Conservation (phyloP, 2,888 invertebrate genomes). For the Ceramica pisi region DNA sequence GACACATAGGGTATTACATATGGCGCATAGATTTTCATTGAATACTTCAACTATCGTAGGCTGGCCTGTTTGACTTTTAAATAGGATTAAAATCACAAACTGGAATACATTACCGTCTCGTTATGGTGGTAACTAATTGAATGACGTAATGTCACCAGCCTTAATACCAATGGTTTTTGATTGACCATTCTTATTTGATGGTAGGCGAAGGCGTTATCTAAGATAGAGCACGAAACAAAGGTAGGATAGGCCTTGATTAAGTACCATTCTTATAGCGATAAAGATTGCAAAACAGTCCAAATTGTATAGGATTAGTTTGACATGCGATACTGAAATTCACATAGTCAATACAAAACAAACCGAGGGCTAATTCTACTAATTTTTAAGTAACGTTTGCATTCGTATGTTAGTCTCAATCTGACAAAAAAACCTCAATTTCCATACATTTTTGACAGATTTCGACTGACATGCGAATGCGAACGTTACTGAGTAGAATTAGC, state of each 20-base stretch:
- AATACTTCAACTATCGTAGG: conserved; percentile 59
- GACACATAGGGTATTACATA: conserved; percentile 39
- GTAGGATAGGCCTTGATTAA: no score
- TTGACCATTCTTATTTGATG: conserved; percentile 29
- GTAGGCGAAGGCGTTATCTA: conserved; percentile 18
- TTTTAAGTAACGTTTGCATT: no score
- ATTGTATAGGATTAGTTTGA: background rate
- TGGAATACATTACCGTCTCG: conserved; percentile 55
- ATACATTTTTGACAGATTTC: no score
- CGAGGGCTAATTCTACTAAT: no score
- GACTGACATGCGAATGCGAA: no score
- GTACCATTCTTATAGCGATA: background rate
- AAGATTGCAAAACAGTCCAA: background rate
- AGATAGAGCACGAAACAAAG: background rate
- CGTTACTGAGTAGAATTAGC: no score
- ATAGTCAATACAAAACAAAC: accelerated
- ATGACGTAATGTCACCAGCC: conserved; percentile 36
- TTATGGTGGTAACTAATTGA: conserved; percentile 47
- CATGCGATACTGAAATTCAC: background rate
- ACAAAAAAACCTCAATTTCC: no score
- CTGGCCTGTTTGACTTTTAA: conserved; percentile 57
- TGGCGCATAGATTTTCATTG: conserved; percentile 50
- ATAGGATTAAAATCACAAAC: conserved; percentile 57
- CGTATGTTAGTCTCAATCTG: no score
- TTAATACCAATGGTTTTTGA: conserved; percentile 22